A percentile compares a stretch with the other conserved stretches of the same genome.
Evolutionary conservation across 2,113 vertebrate genomes (phyloP).

Genomic region (Oxyura jamaicensis): DNA sequence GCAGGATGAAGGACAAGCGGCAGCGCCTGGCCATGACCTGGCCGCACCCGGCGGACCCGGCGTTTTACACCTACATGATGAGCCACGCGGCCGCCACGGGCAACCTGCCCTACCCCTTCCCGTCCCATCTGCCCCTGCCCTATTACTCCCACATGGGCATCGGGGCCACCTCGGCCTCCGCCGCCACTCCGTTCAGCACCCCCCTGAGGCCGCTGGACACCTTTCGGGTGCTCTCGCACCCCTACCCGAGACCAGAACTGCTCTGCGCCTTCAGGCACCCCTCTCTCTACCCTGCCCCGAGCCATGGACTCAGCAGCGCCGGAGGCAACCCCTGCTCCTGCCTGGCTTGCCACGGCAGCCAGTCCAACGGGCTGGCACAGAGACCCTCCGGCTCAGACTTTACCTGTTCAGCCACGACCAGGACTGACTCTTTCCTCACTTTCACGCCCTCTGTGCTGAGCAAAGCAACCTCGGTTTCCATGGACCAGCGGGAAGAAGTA

Average conservation of each 20-base stretch:
- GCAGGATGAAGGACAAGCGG: conserved; percentile 98
- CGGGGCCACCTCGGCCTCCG: conserved; percentile 83
- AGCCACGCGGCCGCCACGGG: conserved; percentile 96
- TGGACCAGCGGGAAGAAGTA: conserved; percentile 98
- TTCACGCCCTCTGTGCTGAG: conserved; percentile 96
- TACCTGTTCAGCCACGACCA: conserved; percentile 90
- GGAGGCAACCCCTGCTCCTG: conserved; percentile 91
- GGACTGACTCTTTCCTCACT: conserved; percentile 95
- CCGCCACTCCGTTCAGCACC: conserved; percentile 85
- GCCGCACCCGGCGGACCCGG: conserved; percentile 96
- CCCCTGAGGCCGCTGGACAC: conserved; percentile 94
- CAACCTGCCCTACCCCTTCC: conserved; percentile 94
- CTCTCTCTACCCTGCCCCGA: conserved; percentile 87
- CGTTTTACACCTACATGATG: conserved; percentile 99
- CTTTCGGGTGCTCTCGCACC: conserved; percentile 93
- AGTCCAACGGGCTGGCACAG: conserved; percentile 84
- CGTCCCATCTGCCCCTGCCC: conserved; percentile 93
- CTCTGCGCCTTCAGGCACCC: conserved; percentile 97
- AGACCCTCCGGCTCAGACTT: conserved; percentile 90
- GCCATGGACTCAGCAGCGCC: conserved; percentile 87
- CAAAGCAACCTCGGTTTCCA: conserved; percentile 90
- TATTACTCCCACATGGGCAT: conserved; percentile 95
- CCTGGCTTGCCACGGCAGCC: conserved; percentile 90
- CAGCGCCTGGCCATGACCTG: conserved; percentile 98
- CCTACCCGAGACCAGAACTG: conserved; percentile 95